Conservation (phyloP, 2,797 vertebrate species). For the Hydrocynus forskahlii region DNA sequence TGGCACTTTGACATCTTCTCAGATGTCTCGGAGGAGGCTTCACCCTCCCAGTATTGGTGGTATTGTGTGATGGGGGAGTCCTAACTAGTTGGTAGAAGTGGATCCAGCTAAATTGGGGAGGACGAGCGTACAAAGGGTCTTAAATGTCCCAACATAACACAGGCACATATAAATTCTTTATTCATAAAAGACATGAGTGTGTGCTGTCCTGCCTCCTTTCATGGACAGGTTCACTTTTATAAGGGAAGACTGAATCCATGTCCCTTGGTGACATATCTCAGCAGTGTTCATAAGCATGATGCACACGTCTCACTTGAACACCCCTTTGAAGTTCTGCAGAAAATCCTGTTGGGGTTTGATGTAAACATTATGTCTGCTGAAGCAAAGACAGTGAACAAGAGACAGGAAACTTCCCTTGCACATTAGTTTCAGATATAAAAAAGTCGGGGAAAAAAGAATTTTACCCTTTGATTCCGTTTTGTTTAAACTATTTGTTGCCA, state of each 20-base stretch:
- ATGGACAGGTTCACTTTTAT: neutral
- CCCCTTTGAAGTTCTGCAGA: slow-evolving; percentile 1
- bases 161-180: neutral
- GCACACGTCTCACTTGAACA: neutral
- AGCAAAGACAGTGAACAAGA: neutral
- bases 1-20: too few relatives aligned
- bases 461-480: too few relatives aligned
- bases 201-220: neutral
- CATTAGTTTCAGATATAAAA: neutral
- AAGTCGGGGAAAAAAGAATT: neutral
- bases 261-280: neutral
- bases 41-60: too few relatives aligned
- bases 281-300: slow-evolving; percentile 6
- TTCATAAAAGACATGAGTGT: neutral
- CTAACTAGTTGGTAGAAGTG: too few relatives aligned
- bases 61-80: too few relatives aligned
- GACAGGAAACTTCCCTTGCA: neutral
- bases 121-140: neutral
- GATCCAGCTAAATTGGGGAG: too few relatives aligned
- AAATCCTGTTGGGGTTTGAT: neutral
- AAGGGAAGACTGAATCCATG: neutral
- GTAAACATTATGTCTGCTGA: slow-evolving; percentile 1
- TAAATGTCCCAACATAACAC: neutral
- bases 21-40: too few relatives aligned
- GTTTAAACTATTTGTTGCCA: too few relatives aligned